Evolutionary conservation across 2,888 invertebrate species (phyloP).

Genomic region (Dione vanillae): DNA sequence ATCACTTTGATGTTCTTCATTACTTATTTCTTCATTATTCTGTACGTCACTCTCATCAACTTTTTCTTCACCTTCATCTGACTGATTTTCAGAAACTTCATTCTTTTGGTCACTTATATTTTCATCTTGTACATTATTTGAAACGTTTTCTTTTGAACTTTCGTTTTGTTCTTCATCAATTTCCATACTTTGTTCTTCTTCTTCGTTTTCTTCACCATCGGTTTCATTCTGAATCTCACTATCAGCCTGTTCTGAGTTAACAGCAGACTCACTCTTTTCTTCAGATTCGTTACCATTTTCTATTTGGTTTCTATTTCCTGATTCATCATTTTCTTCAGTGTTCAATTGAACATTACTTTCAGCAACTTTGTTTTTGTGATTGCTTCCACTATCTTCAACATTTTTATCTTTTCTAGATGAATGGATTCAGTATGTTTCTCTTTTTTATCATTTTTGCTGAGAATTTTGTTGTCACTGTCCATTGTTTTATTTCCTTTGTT

Average conservation of each 20-base stretch:
- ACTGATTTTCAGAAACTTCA: background rate
- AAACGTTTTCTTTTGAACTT: conserved; percentile 39
- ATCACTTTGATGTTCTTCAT: conserved; percentile 18
- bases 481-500: conserved; percentile 26
- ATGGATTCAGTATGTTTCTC: conserved; percentile 10
- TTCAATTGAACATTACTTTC: conserved; percentile 39
- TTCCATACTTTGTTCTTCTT: background rate
- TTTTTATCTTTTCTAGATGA: conserved; percentile 32
- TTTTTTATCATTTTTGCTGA: conserved; percentile 3
- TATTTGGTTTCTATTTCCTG: conserved; percentile 33
- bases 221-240: conserved; percentile 35
- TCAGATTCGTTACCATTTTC: conserved; percentile 37
- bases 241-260: background rate
- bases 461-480: conserved; percentile 26
- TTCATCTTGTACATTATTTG: conserved; percentile 22
- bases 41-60: conserved; percentile 38
- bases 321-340: conserved; percentile 34
- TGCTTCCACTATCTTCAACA: conserved; percentile 27
- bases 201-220: conserved; percentile 24
- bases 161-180: conserved; percentile 39
- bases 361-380: conserved; percentile 17
- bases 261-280: background rate
- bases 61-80: background rate
- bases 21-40: conserved; percentile 38
- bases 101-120: conserved; percentile 9